Percentiles rank a stretch among this genome's conserved stretches.
Evolutionary conservation across 2,888 invertebrate species (phyloP).

Genomic region (Magallana nippona): DNA sequence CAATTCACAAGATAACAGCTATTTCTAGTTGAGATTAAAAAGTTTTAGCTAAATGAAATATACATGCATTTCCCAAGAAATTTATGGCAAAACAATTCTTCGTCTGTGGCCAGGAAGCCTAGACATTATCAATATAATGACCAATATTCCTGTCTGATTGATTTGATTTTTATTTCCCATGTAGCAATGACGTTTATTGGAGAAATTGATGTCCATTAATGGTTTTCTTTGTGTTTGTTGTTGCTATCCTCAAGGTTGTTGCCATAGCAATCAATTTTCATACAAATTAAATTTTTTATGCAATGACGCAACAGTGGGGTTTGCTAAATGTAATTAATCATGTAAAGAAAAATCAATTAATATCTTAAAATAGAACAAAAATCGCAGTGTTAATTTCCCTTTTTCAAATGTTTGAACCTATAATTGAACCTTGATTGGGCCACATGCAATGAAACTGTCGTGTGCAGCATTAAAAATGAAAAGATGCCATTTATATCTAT

Average conservation of each 20-base stretch:
- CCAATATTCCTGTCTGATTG: neutral
- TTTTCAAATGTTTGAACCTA: neutral
- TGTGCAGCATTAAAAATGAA: no score
- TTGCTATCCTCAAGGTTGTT: slow-evolving; percentile 14
- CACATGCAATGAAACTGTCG: no score
- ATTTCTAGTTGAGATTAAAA: neutral
- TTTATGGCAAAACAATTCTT: neutral
- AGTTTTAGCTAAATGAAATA: no score
- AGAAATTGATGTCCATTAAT: slow-evolving; percentile 28
- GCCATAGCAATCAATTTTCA: slow-evolving; percentile 1
- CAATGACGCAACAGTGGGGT: neutral
- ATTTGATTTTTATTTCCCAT: slow-evolving; percentile 9
- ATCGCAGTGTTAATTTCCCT: neutral
- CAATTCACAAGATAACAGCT: neutral
- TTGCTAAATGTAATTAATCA: slow-evolving; percentile 5
- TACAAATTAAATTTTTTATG: neutral
- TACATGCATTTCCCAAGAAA: neutral
- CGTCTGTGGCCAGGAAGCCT: neutral
- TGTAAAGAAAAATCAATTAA: neutral
- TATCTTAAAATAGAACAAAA: slow-evolving; percentile 3
- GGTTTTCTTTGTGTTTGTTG: slow-evolving; percentile 9
- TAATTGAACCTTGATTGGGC: no score
- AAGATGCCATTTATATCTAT: no score
- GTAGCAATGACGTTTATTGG: slow-evolving; percentile 14
- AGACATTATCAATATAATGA: slow-evolving; percentile 21